Percentiles rank a stretch among this genome's conserved stretches.
These are phyloP conservation scores for Baccha elongata DNA, from an alignment of 2,888 invertebrate genomes.

Conservation along the genomic window DNA sequence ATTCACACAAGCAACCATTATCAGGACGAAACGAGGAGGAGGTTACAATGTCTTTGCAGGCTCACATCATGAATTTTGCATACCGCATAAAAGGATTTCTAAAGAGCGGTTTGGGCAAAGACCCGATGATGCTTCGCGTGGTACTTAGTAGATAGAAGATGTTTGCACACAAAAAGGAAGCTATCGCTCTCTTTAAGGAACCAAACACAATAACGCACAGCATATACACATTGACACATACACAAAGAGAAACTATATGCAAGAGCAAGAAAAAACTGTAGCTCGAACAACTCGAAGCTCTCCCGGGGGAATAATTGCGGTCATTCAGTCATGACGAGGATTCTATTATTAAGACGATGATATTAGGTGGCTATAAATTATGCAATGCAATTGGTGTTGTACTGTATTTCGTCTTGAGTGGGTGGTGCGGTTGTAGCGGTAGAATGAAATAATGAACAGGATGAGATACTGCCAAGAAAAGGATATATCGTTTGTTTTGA, in stretches of 20 bases:
- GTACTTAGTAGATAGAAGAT: conserved; percentile 57
- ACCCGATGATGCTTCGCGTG: conserved; percentile 60
- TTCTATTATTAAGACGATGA: conserved; percentile 71
- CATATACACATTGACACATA: background rate
- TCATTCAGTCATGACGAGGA: conserved; percentile 72
- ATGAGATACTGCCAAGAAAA: conserved; percentile 23
- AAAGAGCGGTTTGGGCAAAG: conserved; percentile 67
- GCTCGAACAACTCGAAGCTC: background rate
- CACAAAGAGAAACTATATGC: background rate
- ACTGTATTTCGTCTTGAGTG: conserved; percentile 17
- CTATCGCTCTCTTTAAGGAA: background rate
- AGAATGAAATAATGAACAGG: background rate
- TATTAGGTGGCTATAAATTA: conserved; percentile 71
- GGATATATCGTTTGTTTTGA: conserved; percentile 39
- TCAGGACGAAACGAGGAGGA: background rate
- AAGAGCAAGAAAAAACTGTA: background rate
- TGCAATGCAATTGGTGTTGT: conserved; percentile 70
- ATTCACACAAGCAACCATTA: conserved; percentile 9
- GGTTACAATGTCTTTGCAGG: conserved; percentile 45
- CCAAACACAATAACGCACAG: background rate
- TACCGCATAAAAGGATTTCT: conserved; percentile 71
- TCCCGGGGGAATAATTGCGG: conserved; percentile 71
- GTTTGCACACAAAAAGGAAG: conserved; percentile 35
- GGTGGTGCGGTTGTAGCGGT: background rate
- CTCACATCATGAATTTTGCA: conserved; percentile 70